A percentile compares a stretch with the other conserved stretches of the same genome.
Conservation (phyloP, 1,140 invertebrate species). For the Drosophila bocqueti region DNA sequence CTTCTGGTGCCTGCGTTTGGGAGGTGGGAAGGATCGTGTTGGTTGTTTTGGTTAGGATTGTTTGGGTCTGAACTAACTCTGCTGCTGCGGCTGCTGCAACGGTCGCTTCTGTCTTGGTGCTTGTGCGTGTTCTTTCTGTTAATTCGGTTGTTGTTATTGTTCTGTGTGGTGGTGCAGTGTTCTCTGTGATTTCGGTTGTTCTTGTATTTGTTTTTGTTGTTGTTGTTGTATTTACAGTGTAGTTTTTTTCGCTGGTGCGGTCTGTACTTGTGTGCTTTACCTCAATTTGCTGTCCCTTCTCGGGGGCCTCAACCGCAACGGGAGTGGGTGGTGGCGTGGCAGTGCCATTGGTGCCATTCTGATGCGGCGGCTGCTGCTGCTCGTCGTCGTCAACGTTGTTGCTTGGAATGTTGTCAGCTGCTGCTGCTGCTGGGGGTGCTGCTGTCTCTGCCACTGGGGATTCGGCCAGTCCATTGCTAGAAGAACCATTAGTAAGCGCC, state of each 20-base stretch:
- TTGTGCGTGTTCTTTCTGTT: conserved; percentile 34
- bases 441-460: conserved; percentile 61
- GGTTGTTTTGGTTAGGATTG: conserved; percentile 67
- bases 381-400: conserved; percentile 56
- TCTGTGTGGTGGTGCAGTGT: conserved; percentile 35
- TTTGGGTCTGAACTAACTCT: conserved; percentile 82
- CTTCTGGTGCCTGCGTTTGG: conserved; percentile 48
- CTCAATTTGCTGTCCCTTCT: conserved; percentile 83
- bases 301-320: conserved; percentile 55
- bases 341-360: conserved; percentile 76
- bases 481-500: conserved; percentile 65
- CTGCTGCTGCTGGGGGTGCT: conserved; percentile 31
- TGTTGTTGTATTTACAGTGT: conserved; percentile 76
- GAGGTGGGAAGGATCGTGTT: conserved; percentile 61
- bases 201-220: conserved; percentile 33
- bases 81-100: conserved; percentile 76
- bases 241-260: conserved; percentile 50
- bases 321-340: conserved; percentile 75
- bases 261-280: conserved; percentile 71
- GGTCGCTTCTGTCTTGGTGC: conserved; percentile 60
- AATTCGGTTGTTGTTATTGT: conserved; percentile 31
- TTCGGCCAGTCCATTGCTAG: conserved; percentile 65
- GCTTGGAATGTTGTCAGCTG: conserved; percentile 54
- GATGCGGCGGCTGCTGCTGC: conserved; percentile 59
- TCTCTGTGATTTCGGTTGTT: conserved; percentile 47